Evolutionary conservation across 2,113 vertebrate species (phyloP).

Genomic region (Sylvia atricapilla): DNA sequence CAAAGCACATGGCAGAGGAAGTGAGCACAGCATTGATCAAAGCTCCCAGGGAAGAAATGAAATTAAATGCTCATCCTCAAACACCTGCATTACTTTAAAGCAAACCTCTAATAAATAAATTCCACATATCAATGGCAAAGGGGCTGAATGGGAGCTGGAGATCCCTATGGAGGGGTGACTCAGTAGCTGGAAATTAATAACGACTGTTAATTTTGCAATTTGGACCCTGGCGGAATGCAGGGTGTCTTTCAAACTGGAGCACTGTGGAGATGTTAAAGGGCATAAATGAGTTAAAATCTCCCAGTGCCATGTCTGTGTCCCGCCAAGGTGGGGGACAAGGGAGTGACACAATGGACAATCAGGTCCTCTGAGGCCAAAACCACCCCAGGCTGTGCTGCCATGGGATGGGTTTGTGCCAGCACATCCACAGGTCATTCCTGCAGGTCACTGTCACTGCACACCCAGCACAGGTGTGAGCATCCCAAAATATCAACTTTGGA

Average conservation of each 20-base stretch:
- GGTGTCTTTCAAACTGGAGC: not conserved
- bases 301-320: not conserved
- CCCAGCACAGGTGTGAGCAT: rapidly evolving
- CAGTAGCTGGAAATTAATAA: not conserved
- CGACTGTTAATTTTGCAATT: not conserved
- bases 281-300: not conserved
- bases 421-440: not conserved
- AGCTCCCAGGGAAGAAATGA: not conserved
- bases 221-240: not conserved
- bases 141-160: not conserved
- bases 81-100: not conserved
- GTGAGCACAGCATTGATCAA: constrained; percentile 19
- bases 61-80: not conserved
- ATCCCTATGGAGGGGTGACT: not conserved
- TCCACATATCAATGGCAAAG: not conserved
- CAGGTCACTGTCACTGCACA: not conserved
- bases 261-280: not conserved
- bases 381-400: not conserved
- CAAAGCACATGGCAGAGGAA: constrained; percentile 6
- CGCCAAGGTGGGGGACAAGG: not conserved
- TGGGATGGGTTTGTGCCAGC: not conserved
- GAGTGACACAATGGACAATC: not conserved
- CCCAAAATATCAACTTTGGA: not conserved
- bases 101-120: not conserved
- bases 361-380: not conserved